phyloP scores from a whole-genome alignment of 2,888 invertebrate species.

The Diarsia rubi region DNA sequence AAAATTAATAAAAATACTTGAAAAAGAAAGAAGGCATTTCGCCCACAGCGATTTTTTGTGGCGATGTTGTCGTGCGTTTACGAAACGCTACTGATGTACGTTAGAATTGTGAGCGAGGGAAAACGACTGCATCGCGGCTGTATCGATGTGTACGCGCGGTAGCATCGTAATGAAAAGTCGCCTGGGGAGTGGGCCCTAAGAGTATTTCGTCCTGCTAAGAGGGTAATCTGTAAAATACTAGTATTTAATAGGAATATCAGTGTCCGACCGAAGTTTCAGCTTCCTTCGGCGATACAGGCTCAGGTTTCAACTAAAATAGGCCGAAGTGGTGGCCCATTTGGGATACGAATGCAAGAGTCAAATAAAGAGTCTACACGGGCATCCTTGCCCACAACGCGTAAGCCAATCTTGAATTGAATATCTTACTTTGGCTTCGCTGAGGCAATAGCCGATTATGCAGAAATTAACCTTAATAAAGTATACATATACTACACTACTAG shows the following conservation, averaged over 20 bases:
- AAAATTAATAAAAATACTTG: conserved; percentile 56
- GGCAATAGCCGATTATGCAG: background rate
- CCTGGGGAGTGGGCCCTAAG: background rate
- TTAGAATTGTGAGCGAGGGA: no score
- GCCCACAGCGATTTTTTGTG: no score
- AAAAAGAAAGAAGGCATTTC: no score
- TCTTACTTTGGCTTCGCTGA: background rate
- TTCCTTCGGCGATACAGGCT: background rate
- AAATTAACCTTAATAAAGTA: background rate
- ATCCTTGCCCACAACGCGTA: background rate
- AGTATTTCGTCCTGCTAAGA: background rate
- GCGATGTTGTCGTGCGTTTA: no score
- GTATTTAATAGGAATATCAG: background rate
- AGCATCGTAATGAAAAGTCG: no score
- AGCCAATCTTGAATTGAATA: background rate
- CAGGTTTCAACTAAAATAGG: background rate
- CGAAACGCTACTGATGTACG: no score
- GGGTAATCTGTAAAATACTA: background rate
- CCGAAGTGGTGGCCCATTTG: background rate
- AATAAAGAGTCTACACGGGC: no score
- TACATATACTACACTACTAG: no score
- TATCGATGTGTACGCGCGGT: no score
- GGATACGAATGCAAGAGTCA: background rate
- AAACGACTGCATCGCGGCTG: no score
- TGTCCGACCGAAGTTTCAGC: background rate